phyloP scores from a whole-genome alignment of 2,888 invertebrate genomes.

The Meiosimyza platycephala region DNA sequence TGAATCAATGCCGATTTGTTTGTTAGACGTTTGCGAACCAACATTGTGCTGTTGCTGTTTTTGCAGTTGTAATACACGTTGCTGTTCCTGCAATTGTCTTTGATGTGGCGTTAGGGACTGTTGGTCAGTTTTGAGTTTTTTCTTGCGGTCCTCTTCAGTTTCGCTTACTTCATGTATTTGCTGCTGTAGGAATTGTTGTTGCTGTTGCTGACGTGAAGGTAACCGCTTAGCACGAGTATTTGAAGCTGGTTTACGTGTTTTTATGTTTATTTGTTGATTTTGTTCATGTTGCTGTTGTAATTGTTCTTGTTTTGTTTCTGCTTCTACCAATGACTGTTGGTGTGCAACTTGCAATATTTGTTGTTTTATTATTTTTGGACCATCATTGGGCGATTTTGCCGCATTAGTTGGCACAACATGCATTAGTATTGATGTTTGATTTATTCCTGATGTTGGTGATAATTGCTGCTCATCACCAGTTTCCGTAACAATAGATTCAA shows the following conservation, averaged over 20 bases:
- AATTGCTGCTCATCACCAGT: conserved; percentile 31
- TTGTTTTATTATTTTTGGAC: conserved; percentile 40
- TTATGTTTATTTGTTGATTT: conserved; percentile 16
- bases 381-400: conserved; percentile 30
- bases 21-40: conserved; percentile 41
- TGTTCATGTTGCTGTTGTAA: conserved; percentile 22
- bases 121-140: conserved; percentile 35
- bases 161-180: background rate
- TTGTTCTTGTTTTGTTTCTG: background rate
- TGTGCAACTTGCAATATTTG: conserved; percentile 39
- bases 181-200: conserved; percentile 32
- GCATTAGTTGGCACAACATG: conserved; percentile 12
- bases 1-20: conserved; percentile 53
- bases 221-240: conserved; percentile 38
- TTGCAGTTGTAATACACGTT: conserved; percentile 34
- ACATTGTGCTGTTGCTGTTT: conserved; percentile 33
- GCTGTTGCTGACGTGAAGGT: too few relatives aligned
- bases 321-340: background rate
- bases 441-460: conserved; percentile 37
- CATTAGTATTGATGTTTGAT: conserved; percentile 15
- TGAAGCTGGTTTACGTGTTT: conserved; percentile 25
- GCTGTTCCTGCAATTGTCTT: conserved; percentile 41
- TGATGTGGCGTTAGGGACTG: conserved; percentile 39
- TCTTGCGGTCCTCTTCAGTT: background rate
- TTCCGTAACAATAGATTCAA: conserved; percentile 10